Conservation (phyloP, 2,797 vertebrate species). For the Triplophysa bombifrons region DNA sequence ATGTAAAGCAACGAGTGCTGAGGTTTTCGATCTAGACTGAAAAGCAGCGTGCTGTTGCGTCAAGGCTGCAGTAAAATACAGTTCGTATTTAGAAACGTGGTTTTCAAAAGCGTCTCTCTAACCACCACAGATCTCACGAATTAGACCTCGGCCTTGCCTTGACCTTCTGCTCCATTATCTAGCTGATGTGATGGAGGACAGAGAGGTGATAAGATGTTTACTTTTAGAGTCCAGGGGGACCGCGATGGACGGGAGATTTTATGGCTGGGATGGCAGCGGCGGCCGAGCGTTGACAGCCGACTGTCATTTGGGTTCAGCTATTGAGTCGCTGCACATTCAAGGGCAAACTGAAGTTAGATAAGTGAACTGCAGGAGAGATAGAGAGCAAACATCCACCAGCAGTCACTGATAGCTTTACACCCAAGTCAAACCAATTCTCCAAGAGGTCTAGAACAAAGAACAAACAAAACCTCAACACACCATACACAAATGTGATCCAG, state of each 20-base stretch:
- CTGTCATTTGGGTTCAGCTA: slow-evolving; percentile 36
- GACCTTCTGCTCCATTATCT: slow-evolving; percentile 38
- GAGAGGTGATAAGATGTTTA: slow-evolving; percentile 44
- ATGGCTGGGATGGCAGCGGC: slow-evolving; percentile 25
- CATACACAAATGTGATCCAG: too few species aligned
- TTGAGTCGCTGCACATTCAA: slow-evolving; percentile 54
- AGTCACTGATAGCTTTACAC: slow-evolving; percentile 37
- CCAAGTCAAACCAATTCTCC: slow-evolving; percentile 36
- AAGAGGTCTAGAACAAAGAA: slow-evolving; percentile 23
- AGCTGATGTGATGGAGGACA: slow-evolving; percentile 1
- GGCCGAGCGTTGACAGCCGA: slow-evolving; percentile 18
- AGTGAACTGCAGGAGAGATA: slow-evolving; percentile 27
- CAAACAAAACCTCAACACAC: not conserved
- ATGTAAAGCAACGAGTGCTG: too few species aligned
- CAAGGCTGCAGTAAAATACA: not conserved
- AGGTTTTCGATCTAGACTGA: too few species aligned
- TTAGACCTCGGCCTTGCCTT: not conserved
- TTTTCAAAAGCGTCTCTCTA: not conserved
- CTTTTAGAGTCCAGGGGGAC: slow-evolving; percentile 29
- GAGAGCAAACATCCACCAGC: slow-evolving; percentile 17
- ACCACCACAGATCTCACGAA: slow-evolving; percentile 6
- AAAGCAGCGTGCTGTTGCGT: too few species aligned
- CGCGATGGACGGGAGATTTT: slow-evolving; percentile 30
- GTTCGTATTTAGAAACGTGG: not conserved
- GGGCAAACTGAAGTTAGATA: slow-evolving; percentile 44